phyloP scores from a whole-genome alignment of 2,888 invertebrate species.

The Argyra leucocephala region DNA sequence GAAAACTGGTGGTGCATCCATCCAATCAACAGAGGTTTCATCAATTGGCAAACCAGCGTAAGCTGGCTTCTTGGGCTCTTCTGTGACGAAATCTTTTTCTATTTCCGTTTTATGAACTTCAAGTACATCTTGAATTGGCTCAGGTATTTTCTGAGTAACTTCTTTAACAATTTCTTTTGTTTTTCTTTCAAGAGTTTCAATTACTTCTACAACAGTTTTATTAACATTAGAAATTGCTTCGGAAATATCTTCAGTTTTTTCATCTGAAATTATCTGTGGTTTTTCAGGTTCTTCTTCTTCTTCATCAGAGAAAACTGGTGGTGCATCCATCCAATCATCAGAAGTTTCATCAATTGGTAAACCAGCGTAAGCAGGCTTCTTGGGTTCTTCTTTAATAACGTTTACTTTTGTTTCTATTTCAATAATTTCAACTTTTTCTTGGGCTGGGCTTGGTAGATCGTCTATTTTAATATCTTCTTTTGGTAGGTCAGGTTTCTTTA shows the following conservation, averaged over 20 bases:
- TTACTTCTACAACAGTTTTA: neutral
- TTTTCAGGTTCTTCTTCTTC: conserved; percentile 18
- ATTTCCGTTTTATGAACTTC: neutral
- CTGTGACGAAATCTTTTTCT: conserved; percentile 8
- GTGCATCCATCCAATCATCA: conserved; percentile 33
- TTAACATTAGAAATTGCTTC: neutral
- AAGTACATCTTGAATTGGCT: neutral
- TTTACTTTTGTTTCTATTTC: conserved; percentile 23
- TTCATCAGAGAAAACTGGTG: conserved; percentile 29
- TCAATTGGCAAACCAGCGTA: conserved; percentile 35
- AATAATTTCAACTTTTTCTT: neutral
- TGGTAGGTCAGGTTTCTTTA: too few relatives aligned
- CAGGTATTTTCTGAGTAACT: too few relatives aligned
- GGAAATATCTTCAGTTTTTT: neutral
- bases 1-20: conserved; percentile 31
- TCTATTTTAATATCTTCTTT: conserved; percentile 23
- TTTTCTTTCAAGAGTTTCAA: too few relatives aligned
- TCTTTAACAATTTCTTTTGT: too few relatives aligned
- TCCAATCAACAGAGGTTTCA: conserved; percentile 32
- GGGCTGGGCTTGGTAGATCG: neutral
- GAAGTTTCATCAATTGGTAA: conserved; percentile 34
- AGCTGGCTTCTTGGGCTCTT: conserved; percentile 26
- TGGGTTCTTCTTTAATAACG: conserved; percentile 27
- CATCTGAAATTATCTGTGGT: neutral
- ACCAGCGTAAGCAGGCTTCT: conserved; percentile 31